Percentiles rank a stretch among this genome's conserved stretches.
Evolutionary conservation across 2,113 vertebrate species (phyloP).

Genomic region (Peromyscus californicus): DNA sequence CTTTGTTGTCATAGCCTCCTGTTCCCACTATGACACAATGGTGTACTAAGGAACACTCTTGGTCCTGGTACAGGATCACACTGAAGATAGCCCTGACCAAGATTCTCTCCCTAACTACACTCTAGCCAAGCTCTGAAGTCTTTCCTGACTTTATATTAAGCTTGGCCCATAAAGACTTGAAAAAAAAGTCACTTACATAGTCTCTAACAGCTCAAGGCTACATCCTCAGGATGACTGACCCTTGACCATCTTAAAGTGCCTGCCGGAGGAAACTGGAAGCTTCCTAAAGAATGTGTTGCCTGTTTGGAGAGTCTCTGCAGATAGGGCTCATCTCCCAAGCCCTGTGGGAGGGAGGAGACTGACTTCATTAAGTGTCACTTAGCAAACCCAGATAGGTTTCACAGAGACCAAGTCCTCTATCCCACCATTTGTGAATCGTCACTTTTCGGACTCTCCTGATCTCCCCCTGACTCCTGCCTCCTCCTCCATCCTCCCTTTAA

Average conservation of each 20-base stretch:
- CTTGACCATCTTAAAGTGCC: background rate
- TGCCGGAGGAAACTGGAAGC: background rate
- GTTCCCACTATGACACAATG: background rate
- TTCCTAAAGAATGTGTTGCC: background rate
- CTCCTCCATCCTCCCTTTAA: background rate
- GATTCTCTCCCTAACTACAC: background rate
- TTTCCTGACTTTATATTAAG: background rate
- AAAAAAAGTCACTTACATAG: background rate
- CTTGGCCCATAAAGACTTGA: background rate
- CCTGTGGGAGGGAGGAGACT: background rate
- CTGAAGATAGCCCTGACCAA: background rate
- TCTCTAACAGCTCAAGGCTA: background rate
- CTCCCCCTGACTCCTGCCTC: rapidly evolving
- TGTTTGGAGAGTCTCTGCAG: background rate
- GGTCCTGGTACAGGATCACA: background rate
- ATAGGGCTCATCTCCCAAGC: background rate
- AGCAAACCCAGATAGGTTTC: background rate
- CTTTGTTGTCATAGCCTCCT: background rate
- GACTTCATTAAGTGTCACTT: background rate
- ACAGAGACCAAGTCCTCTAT: too few species aligned
- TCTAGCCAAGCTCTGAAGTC: background rate
- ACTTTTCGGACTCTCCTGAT: background rate
- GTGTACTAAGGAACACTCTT: background rate
- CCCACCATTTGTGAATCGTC: background rate
- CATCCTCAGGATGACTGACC: background rate